Percentiles rank a stretch among this genome's conserved stretches.
phyloP scores from a whole-genome alignment of 2,888 invertebrate species.

The Oegoconia quadripuncta region DNA sequence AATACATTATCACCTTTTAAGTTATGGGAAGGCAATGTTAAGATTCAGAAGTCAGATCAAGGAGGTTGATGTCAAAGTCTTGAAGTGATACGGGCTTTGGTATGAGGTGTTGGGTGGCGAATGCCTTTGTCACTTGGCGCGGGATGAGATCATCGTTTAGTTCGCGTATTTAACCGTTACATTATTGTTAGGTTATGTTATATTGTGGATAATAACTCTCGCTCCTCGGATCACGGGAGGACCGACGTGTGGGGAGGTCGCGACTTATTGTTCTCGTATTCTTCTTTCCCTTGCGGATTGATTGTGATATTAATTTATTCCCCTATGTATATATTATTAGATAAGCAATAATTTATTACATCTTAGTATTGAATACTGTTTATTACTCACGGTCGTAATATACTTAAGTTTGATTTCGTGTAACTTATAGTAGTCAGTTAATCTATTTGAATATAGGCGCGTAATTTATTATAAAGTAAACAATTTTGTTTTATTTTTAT shows the following conservation, averaged over 20 bases:
- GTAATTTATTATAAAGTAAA: slow-evolving; percentile 46
- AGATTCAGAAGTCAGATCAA: slow-evolving; percentile 51
- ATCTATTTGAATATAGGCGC: slow-evolving; percentile 59
- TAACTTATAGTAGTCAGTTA: slow-evolving; percentile 44
- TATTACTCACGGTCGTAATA: slow-evolving; percentile 18
- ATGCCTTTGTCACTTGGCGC: slow-evolving; percentile 44
- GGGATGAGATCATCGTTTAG: slow-evolving; percentile 18
- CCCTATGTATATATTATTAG: slow-evolving; percentile 18
- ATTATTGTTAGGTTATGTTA: slow-evolving; percentile 21
- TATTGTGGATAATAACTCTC: slow-evolving; percentile 68
- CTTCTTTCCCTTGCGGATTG: slow-evolving; percentile 22
- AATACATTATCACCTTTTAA: slow-evolving; percentile 62
- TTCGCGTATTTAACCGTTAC: slow-evolving; percentile 41
- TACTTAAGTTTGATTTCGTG: slow-evolving; percentile 39
- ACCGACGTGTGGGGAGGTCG: slow-evolving; percentile 44
- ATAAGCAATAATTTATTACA: slow-evolving; percentile 11
- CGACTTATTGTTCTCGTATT: slow-evolving; percentile 68
- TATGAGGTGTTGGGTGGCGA: slow-evolving; percentile 52
- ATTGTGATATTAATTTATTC: slow-evolving; percentile 37
- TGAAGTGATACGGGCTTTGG: slow-evolving; percentile 31
- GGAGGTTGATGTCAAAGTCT: slow-evolving; percentile 58
- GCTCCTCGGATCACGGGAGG: slow-evolving; percentile 41
- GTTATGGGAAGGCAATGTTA: slow-evolving; percentile 52
- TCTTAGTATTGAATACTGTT: slow-evolving; percentile 4
- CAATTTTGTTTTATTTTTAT: slow-evolving; percentile 46